Evolutionary conservation across 2,113 vertebrate species (phyloP).

Genomic region (Rutilus rutilus): DNA sequence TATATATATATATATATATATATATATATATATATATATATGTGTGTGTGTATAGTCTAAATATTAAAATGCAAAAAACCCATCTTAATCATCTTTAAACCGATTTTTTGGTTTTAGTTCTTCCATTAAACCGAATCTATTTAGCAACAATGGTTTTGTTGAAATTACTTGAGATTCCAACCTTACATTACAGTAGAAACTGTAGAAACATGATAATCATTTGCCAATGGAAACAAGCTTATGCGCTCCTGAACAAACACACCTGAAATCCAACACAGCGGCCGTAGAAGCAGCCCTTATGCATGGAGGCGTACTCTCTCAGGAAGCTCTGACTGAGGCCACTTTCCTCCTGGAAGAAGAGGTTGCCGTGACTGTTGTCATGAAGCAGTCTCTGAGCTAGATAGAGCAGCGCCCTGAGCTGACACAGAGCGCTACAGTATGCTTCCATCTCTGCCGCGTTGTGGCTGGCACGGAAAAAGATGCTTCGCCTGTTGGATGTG

Average conservation of each 20-base stretch:
- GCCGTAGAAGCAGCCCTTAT: constrained; percentile 93
- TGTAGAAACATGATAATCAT: not conserved
- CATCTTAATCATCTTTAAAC: not conserved
- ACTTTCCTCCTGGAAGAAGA: constrained; percentile 84
- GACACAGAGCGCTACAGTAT: constrained; percentile 85
- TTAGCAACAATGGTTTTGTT: not conserved
- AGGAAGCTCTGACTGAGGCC: constrained; percentile 84
- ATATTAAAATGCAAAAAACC: not conserved
- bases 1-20: no score
- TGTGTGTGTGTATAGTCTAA: no score
- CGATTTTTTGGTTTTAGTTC: not conserved
- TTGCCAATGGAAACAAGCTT: not conserved
- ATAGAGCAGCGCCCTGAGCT: constrained; percentile 87
- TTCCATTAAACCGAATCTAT: not conserved
- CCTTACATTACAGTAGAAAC: not conserved
- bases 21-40: no score
- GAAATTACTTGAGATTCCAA: not conserved
- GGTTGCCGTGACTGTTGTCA: constrained; percentile 80
- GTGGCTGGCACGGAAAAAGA: constrained; percentile 88
- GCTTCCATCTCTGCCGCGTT: constrained; percentile 88
- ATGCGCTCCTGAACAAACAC: constrained; percentile 18
- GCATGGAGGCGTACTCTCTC: constrained; percentile 85
- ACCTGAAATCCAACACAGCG: constrained; percentile 94
- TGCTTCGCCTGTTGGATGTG: constrained; percentile 83
- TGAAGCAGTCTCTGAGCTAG: constrained; percentile 85